Conservation (phyloP, 2,888 invertebrate genomes). For the Lepidonotus clava region DNA sequence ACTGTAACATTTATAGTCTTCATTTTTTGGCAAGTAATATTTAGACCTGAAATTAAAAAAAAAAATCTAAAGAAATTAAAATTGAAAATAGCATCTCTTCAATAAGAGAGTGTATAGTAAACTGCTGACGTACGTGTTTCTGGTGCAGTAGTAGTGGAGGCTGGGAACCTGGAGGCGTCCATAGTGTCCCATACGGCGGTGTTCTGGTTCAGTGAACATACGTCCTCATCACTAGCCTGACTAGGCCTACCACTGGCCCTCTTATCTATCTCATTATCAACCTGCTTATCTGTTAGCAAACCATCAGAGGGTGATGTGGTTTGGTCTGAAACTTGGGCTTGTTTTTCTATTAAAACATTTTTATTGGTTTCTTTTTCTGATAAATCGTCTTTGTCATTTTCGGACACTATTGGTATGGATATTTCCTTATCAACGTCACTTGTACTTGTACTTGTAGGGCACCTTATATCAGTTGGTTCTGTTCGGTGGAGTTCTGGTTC, state of each 20-base stretch:
- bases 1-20: too few relatives aligned
- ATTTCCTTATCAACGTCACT: too few relatives aligned
- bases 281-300: too few relatives aligned
- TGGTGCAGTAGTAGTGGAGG: neutral
- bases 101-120: too few relatives aligned
- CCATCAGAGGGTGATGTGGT: too few relatives aligned
- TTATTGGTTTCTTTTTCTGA: too few relatives aligned
- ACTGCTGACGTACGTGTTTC: neutral
- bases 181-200: constrained; percentile 29
- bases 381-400: too few relatives aligned
- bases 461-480: too few relatives aligned
- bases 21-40: neutral
- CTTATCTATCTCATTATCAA: neutral
- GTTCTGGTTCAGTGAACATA: neutral
- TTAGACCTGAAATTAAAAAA: neutral
- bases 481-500: neutral
- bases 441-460: too few relatives aligned
- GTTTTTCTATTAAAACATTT: too few relatives aligned
- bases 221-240: neutral
- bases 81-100: neutral
- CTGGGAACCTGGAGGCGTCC: neutral
- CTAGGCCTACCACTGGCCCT: neutral
- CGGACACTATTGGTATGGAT: too few relatives aligned
- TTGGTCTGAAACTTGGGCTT: too few relatives aligned
- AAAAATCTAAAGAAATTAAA: neutral